phyloP scores from a whole-genome alignment of 2,888 invertebrate species.

The Epinotia bilunana region DNA sequence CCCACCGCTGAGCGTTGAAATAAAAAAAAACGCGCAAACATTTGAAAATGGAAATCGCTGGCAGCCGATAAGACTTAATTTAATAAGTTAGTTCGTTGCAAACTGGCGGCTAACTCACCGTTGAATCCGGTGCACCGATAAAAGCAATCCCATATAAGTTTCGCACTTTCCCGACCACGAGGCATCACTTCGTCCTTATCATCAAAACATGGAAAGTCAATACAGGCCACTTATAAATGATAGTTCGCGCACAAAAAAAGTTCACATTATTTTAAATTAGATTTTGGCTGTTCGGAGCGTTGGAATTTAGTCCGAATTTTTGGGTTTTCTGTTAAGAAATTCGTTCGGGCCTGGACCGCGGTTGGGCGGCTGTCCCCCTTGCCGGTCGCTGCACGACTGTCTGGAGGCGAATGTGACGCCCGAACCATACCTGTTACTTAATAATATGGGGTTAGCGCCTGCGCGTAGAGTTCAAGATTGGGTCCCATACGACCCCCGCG shows the following conservation, averaged over 20 bases:
- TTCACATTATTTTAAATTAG: slow-evolving; percentile 55
- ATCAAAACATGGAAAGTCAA: slow-evolving; percentile 77
- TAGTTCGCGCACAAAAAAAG: slow-evolving; percentile 49
- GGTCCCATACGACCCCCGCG: slow-evolving; percentile 11
- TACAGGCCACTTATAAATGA: slow-evolving; percentile 61
- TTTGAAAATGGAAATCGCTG: slow-evolving; percentile 24
- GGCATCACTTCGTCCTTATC: slow-evolving; percentile 60
- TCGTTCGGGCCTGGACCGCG: slow-evolving; percentile 49
- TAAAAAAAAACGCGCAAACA: neutral
- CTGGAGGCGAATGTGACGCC: slow-evolving; percentile 13
- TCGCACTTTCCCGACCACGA: slow-evolving; percentile 72
- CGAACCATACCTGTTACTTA: slow-evolving; percentile 35
- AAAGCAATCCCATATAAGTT: slow-evolving; percentile 79
- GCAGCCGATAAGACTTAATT: slow-evolving; percentile 14
- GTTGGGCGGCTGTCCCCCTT: neutral
- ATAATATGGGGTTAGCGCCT: slow-evolving; percentile 34
- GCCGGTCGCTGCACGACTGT: slow-evolving; percentile 20
- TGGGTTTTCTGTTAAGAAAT: slow-evolving; percentile 54
- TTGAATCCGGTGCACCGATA: slow-evolving; percentile 68
- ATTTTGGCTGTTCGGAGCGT: slow-evolving; percentile 47
- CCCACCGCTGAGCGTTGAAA: slow-evolving; percentile 25
- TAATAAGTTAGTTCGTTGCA: neutral
- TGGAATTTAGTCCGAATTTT: slow-evolving; percentile 56
- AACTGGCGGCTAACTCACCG: slow-evolving; percentile 59
- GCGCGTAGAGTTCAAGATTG: slow-evolving; percentile 30